Conservation (phyloP, 2,113 vertebrate genomes). For the Amphilophus citrinellus region DNA sequence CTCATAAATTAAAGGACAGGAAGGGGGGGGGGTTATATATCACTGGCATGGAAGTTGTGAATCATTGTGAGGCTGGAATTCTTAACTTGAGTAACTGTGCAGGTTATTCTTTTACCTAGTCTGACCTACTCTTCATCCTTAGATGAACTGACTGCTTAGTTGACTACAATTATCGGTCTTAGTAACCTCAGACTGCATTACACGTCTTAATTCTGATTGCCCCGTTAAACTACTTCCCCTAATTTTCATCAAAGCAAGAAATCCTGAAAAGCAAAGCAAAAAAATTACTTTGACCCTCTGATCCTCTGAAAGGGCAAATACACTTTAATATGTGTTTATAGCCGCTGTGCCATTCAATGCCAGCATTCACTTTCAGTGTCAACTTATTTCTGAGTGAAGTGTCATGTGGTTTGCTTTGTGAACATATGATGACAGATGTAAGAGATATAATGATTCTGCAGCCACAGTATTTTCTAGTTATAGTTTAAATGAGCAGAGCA, state of each 20-base stretch:
- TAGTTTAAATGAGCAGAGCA: slow-evolving; percentile 1
- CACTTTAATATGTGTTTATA: background rate
- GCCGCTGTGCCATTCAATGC: background rate
- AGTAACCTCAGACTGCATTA: slow-evolving; percentile 47
- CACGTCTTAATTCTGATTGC: slow-evolving; percentile 33
- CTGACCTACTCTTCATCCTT: slow-evolving; percentile 22
- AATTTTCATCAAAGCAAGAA: background rate
- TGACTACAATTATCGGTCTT: background rate
- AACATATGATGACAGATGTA: background rate
- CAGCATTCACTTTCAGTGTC: background rate
- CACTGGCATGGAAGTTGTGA: slow-evolving; percentile 73
- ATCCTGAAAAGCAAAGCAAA: slow-evolving; percentile 1
- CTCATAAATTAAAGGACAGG: slow-evolving; percentile 76
- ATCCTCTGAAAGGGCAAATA: background rate
- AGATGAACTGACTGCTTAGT: slow-evolving; percentile 23
- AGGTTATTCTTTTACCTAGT: slow-evolving; percentile 38
- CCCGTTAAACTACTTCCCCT: slow-evolving; percentile 13
- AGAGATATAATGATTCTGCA: background rate
- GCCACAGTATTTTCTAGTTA: background rate
- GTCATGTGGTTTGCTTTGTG: slow-evolving; percentile 6
- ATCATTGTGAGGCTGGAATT: slow-evolving; percentile 62
- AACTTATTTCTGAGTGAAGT: background rate
- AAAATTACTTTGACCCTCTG: background rate
- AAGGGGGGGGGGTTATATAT: slow-evolving; percentile 59
- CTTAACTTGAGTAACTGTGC: slow-evolving; percentile 41